phyloP scores from a whole-genome alignment of 2,113 vertebrate species.

The Neolamprologus sp. region DNA sequence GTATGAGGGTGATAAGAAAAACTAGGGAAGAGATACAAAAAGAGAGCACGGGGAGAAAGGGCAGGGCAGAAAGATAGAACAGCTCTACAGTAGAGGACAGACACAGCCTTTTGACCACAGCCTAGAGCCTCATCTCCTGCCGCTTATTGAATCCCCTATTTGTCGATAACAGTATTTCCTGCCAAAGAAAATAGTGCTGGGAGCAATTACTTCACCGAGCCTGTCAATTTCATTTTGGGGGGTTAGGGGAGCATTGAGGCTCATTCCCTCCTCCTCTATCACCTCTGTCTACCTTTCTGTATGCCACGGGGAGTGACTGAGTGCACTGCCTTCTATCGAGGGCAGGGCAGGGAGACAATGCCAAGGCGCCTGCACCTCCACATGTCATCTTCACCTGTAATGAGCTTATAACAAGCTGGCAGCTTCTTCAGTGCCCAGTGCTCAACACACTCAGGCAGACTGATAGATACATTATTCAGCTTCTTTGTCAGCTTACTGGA shows the following conservation, averaged over 20 bases:
- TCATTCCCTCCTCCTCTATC: constrained; percentile 35
- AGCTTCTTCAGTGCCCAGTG: constrained; percentile 37
- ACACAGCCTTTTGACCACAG: constrained; percentile 55
- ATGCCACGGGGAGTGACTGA: constrained; percentile 45
- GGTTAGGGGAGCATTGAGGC: constrained; percentile 47
- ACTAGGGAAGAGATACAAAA: background rate
- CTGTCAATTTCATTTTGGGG: constrained; percentile 69
- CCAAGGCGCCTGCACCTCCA: constrained; percentile 44
- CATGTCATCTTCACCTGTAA: constrained; percentile 69
- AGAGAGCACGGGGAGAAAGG: background rate
- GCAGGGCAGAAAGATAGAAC: constrained; percentile 1
- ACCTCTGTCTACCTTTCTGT: constrained; percentile 23
- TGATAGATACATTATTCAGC: constrained; percentile 65
- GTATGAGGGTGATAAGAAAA: background rate
- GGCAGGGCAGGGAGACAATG: constrained; percentile 47
- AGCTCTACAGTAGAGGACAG: constrained; percentile 39
- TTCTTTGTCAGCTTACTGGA: constrained; percentile 57
- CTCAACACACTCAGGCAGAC: constrained; percentile 32
- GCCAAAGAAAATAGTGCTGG: constrained; percentile 70
- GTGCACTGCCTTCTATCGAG: constrained; percentile 22
- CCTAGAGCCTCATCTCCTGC: constrained; percentile 65
- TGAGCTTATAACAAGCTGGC: constrained; percentile 67
- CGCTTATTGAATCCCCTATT: constrained; percentile 69
- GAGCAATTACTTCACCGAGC: constrained; percentile 68
- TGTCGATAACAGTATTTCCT: constrained; percentile 74